Conservation (phyloP, 2,113 vertebrate species). For the Benitochromis conjunctus region DNA sequence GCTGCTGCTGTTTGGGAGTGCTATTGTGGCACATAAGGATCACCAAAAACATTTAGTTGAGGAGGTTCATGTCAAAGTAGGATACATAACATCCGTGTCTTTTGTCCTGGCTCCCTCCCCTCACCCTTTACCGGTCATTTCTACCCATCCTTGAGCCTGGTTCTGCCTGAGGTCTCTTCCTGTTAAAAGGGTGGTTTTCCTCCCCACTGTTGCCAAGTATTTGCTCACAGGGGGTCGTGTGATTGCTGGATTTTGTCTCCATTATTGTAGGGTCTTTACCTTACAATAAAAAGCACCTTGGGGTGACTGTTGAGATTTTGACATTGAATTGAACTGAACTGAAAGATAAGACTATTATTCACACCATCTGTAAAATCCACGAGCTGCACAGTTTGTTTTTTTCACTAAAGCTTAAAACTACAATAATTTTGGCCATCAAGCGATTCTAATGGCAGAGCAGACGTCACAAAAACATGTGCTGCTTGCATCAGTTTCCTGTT, state of each 20-base stretch:
- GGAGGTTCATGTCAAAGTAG: not conserved
- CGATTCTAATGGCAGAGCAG: not conserved
- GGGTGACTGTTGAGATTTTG: not conserved
- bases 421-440: not conserved
- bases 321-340: not conserved
- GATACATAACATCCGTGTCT: not conserved
- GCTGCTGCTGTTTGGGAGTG: not conserved
- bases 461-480: not conserved
- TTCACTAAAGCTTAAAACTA: not conserved
- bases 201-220: not conserved
- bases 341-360: not conserved
- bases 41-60: not conserved
- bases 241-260: not conserved
- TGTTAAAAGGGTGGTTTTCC: not conserved
- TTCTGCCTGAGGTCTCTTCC: not conserved
- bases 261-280: not conserved
- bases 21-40: not conserved
- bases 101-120: not conserved
- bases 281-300: not conserved
- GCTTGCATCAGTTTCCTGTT: not conserved
- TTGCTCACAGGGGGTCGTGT: not conserved
- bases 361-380: not conserved
- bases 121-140: not conserved
- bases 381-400: not conserved
- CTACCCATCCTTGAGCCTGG: not conserved